Evolutionary conservation across 2,113 vertebrate genomes (phyloP).

Genomic region (Melanerpes formicivorus): DNA sequence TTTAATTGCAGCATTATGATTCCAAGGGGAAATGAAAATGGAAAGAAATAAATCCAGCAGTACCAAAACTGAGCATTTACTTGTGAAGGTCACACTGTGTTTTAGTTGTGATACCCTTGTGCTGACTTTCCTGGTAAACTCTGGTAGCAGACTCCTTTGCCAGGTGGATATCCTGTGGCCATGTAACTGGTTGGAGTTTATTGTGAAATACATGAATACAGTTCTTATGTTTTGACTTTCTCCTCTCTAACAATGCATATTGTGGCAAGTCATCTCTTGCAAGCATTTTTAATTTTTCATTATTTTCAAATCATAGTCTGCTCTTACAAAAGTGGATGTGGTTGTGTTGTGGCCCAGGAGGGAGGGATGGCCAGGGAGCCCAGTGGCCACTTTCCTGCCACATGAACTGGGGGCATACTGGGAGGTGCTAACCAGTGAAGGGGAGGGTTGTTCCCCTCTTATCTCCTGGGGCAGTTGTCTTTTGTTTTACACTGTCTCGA

Average conservation of each 20-base stretch:
- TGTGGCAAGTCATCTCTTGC: constrained; percentile 11
- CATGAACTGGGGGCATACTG: not conserved
- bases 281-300: not conserved
- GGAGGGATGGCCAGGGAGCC: not conserved
- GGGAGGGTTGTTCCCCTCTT: not conserved
- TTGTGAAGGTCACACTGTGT: constrained; percentile 1
- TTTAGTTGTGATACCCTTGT: not conserved
- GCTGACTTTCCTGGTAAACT: constrained; percentile 18
- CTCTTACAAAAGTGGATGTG: not conserved
- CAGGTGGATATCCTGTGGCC: not conserved
- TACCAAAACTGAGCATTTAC: not conserved
- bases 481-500: not conserved
- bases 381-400: not conserved
- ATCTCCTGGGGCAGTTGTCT: not conserved
- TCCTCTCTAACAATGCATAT: not conserved
- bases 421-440: not conserved
- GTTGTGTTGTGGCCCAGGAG: not conserved
- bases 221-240: constrained; percentile 52
- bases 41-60: not conserved
- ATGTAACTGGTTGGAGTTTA: constrained; percentile 38
- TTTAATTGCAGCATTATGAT: not conserved
- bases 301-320: not conserved
- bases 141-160: not conserved
- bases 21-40: not conserved
- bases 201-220: not conserved